These are phyloP conservation scores for Takifugu bimaculatus DNA, from an alignment of 2,113 vertebrate species.

Conservation along the genomic window DNA sequence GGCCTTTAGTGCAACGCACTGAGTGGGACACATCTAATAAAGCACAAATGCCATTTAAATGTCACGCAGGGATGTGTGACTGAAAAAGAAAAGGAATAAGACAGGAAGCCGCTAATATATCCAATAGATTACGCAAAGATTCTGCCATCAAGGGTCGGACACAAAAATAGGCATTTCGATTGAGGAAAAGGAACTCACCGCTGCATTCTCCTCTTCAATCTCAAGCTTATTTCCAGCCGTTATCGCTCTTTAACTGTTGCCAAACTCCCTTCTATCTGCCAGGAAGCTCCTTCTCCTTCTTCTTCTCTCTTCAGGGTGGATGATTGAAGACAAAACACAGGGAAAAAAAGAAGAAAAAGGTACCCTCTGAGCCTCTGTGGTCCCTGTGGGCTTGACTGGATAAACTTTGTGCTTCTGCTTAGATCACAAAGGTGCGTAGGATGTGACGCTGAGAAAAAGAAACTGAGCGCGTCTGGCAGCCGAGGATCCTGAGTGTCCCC, in stretches of 20 bases:
- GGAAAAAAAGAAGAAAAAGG: slow-evolving; percentile 3
- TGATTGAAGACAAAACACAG: not conserved
- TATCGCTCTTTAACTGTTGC: not conserved
- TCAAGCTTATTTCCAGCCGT: not conserved
- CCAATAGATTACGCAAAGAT: not conserved
- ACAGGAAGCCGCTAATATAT: not conserved
- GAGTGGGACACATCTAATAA: slow-evolving; percentile 24
- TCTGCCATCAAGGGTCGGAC: not conserved
- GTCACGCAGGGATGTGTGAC: slow-evolving; percentile 29
- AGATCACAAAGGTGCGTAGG: not conserved
- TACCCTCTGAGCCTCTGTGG: slow-evolving; percentile 7
- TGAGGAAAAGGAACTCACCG: slow-evolving; percentile 36
- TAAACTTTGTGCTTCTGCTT: not conserved
- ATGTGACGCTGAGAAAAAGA: slow-evolving; percentile 5
- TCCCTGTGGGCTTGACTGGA: slow-evolving; percentile 10
- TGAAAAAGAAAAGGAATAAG: slow-evolving; percentile 10
- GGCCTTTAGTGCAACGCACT: slow-evolving; percentile 29
- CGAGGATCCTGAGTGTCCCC: slow-evolving; percentile 23
- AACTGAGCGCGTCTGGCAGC: slow-evolving; percentile 14
- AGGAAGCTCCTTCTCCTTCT: slow-evolving; percentile 4
- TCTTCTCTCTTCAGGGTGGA: not conserved
- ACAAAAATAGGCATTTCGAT: not conserved
- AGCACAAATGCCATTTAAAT: slow-evolving; percentile 55
- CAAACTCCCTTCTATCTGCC: slow-evolving; percentile 1
- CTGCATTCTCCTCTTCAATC: slow-evolving; percentile 41